These are phyloP conservation scores for Scaptodrosophila lebanonensis DNA, from an alignment of 1,140 invertebrate species.

Conservation along the genomic window DNA sequence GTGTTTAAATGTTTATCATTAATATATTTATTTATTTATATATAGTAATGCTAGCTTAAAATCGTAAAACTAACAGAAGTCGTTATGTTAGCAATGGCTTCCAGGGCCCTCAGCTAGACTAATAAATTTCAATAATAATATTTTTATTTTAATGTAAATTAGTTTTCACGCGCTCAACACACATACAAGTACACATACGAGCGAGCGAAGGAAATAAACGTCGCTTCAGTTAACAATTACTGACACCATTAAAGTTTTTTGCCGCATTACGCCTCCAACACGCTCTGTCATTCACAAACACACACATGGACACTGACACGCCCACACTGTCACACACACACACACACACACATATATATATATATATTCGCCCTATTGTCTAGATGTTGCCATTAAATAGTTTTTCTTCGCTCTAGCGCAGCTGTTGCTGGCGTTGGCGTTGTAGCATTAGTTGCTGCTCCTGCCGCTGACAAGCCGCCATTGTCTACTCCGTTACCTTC, in stretches of 20 bases:
- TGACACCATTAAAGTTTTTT: constrained; percentile 71
- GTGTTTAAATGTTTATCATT: no score
- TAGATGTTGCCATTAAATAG: constrained; percentile 53
- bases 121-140: no score
- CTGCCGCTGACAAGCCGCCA: constrained; percentile 32
- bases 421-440: constrained; percentile 18
- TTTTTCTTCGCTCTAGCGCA: constrained; percentile 27
- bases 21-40: no score
- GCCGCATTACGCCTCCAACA: constrained; percentile 9
- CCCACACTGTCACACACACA: constrained; percentile 14
- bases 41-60: no score
- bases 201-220: constrained; percentile 64
- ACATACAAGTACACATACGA: neutral
- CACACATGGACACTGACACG: constrained; percentile 23
- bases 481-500: constrained; percentile 20
- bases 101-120: no score
- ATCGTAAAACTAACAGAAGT: no score
- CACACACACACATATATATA: neutral
- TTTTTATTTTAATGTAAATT: no score
- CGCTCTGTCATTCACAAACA: constrained; percentile 1
- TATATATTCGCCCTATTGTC: constrained; percentile 38
- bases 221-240: constrained; percentile 74
- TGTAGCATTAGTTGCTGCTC: constrained; percentile 4
- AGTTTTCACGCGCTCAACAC: constrained; percentile 2
- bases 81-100: no score